Evolutionary conservation across 35 echinoderm and acorn worm genomes (phyloP).

Genomic region (Amphiura filiformis): DNA sequence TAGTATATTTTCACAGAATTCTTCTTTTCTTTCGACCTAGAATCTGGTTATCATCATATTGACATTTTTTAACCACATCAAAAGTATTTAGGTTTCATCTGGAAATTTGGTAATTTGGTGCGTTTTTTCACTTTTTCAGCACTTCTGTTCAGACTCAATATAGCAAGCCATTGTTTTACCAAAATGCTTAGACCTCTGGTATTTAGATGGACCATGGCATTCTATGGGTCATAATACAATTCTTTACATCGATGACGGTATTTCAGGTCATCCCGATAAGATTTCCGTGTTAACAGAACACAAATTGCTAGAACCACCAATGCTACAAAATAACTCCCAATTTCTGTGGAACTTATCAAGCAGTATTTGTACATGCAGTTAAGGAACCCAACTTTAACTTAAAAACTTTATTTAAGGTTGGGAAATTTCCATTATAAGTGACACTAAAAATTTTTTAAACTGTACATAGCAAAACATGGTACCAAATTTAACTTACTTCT

Average conservation of each 20-base stretch:
- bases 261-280: not conserved
- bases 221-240: slow-evolving; percentile 33
- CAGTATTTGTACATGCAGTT: too few relatives aligned
- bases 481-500: too few relatives aligned
- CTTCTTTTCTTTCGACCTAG: not conserved
- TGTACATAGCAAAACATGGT: too few relatives aligned
- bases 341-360: too few relatives aligned
- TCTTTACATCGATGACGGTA: not conserved
- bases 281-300: not conserved
- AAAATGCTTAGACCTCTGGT: slow-evolving; percentile 45
- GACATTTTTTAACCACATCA: not conserved
- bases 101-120: slow-evolving; percentile 15
- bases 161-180: slow-evolving; percentile 40
- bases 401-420: too few relatives aligned
- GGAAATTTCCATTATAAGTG: too few relatives aligned
- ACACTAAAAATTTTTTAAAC: too few relatives aligned
- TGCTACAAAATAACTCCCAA: too few relatives aligned
- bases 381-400: too few relatives aligned
- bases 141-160: slow-evolving; percentile 33
- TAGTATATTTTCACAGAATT: not conserved
- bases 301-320: not conserved
- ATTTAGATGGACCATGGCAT: slow-evolving; percentile 13
- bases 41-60: not conserved
- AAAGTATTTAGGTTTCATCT: slow-evolving; percentile 24
- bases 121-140: slow-evolving; percentile 38